Percentiles rank a stretch among this genome's conserved stretches.
phyloP scores from a whole-genome alignment of 2,888 invertebrate species.

The Podotricha telesiphe region DNA sequence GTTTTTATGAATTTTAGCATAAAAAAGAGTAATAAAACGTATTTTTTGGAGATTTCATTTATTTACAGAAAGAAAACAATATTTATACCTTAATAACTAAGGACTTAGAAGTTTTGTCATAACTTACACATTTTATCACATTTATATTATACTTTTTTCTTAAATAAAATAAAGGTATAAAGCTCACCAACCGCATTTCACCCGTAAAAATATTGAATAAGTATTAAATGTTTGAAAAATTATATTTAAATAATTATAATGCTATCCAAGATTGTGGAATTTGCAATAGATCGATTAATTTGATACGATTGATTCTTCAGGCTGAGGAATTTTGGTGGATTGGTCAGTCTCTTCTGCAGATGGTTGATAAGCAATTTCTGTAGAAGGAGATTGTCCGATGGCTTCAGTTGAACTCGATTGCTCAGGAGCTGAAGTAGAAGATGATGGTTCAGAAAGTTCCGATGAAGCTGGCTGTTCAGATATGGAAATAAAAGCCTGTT shows the following conservation, averaged over 20 bases:
- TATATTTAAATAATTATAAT: slow-evolving; percentile 38
- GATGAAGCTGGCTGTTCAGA: slow-evolving; percentile 42
- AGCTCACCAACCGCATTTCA: slow-evolving; percentile 22
- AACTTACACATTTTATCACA: slow-evolving; percentile 37
- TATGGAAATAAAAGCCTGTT: slow-evolving; percentile 39
- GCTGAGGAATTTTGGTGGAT: slow-evolving; percentile 32
- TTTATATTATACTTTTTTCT: slow-evolving; percentile 27
- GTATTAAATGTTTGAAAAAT: slow-evolving; percentile 12
- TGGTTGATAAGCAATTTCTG: slow-evolving; percentile 39
- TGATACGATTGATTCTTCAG: slow-evolving; percentile 42
- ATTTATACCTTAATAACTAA: slow-evolving; percentile 41
- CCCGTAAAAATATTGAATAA: slow-evolving; percentile 26
- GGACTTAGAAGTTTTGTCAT: slow-evolving; percentile 42
- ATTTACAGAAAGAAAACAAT: slow-evolving; percentile 40
- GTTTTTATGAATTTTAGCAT: not conserved
- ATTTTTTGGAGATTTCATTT: slow-evolving; percentile 27
- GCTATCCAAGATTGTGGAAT: slow-evolving; percentile 26
- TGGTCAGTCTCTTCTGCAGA: slow-evolving; percentile 38
- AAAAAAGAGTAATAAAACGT: not conserved
- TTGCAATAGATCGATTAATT: slow-evolving; percentile 36
- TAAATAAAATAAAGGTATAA: slow-evolving; percentile 24
- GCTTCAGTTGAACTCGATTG: slow-evolving; percentile 39
- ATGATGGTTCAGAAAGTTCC: slow-evolving; percentile 48
- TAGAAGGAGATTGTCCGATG: slow-evolving; percentile 38
- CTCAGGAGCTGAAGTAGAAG: slow-evolving; percentile 46